Evolutionary conservation across 2,113 vertebrate species (phyloP).

Genomic region (Lathamus discolor): DNA sequence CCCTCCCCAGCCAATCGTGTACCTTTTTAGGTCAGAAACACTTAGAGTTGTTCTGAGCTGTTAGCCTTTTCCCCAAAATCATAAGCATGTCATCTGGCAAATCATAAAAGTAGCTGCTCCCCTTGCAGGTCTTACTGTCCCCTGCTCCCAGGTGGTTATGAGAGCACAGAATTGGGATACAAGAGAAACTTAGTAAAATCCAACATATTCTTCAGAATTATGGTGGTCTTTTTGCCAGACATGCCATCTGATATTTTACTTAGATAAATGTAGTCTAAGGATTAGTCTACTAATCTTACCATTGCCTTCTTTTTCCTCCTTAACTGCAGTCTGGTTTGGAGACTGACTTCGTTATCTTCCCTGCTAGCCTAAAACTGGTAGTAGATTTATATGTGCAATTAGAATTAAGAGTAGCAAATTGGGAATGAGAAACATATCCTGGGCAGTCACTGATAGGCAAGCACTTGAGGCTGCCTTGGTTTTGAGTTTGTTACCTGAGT

Average conservation of each 20-base stretch:
- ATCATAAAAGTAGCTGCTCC: neutral
- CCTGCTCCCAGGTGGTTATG: no score
- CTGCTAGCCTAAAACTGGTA: neutral
- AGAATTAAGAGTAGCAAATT: neutral
- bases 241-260: neutral
- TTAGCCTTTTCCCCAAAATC: neutral
- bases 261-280: neutral
- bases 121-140: rapidly evolving
- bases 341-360: neutral
- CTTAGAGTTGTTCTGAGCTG: rapidly evolving
- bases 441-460: neutral
- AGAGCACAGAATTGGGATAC: neutral
- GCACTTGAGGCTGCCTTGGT: neutral
- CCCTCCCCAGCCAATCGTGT: rapidly evolving
- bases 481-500: neutral
- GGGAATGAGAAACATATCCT: neutral
- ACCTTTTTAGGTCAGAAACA: neutral
- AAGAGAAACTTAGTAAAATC: neutral
- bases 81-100: neutral
- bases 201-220: neutral
- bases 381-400: rapidly evolving
- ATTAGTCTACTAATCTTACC: neutral
- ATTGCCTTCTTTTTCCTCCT: neutral
- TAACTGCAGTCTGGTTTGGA: neutral
- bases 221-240: rapidly evolving